Percentiles rank a stretch among this genome's conserved stretches.
Evolutionary conservation across 2,888 invertebrate genomes (phyloP).

Genomic region (Spicauda simplicius): DNA sequence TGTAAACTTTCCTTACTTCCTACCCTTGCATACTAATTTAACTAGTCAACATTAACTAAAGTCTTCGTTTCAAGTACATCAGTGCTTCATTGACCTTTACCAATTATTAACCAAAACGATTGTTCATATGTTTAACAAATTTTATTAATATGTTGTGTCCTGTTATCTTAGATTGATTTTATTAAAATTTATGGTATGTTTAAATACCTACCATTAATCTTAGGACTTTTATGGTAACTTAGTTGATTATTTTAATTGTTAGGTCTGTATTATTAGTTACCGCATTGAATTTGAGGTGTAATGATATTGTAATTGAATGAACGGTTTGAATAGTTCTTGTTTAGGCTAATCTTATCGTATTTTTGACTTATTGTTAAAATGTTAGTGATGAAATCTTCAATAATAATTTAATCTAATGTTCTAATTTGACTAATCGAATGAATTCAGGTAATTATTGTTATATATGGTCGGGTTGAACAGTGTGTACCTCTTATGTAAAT

Average conservation of each 20-base stretch:
- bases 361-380: slow-evolving; percentile 14
- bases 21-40: slow-evolving; percentile 26
- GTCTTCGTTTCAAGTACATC: slow-evolving; percentile 28
- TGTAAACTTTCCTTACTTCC: neutral
- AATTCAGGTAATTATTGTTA: neutral
- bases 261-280: slow-evolving; percentile 56
- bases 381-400: neutral
- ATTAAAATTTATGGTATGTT: slow-evolving; percentile 65
- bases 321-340: slow-evolving; percentile 25
- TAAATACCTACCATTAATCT: slow-evolving; percentile 59
- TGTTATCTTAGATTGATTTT: slow-evolving; percentile 68
- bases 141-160: slow-evolving; percentile 79
- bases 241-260: slow-evolving; percentile 56
- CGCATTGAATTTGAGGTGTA: slow-evolving; percentile 44
- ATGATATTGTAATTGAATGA: slow-evolving; percentile 19
- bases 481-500: slow-evolving; percentile 11
- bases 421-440: neutral
- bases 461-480: neutral
- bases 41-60: slow-evolving; percentile 35
- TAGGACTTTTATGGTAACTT: slow-evolving; percentile 57
- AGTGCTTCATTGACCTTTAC: slow-evolving; percentile 43
- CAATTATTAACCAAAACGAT: slow-evolving; percentile 78
- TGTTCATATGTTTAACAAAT: slow-evolving; percentile 80
- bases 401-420: neutral
- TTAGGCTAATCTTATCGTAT: slow-evolving; percentile 25